These are phyloP conservation scores for Parelbella ahira DNA, from an alignment of 2,888 invertebrate species.

Conservation along the genomic window DNA sequence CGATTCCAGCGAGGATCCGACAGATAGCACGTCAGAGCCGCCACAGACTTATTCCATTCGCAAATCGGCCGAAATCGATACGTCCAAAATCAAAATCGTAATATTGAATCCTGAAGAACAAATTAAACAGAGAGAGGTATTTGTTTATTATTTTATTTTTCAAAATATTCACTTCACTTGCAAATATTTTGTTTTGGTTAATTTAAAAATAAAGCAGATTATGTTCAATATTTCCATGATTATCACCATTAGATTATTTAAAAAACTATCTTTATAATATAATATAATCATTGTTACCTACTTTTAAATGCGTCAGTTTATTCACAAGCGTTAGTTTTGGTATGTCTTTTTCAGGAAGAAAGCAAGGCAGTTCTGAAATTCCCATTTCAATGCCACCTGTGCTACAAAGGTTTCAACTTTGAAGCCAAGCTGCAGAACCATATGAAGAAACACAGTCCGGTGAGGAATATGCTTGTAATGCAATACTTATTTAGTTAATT, in stretches of 20 bases:
- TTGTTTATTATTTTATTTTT: too few species aligned
- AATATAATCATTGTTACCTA: too few species aligned
- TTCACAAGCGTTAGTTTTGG: too few species aligned
- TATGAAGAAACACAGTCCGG: conserved; percentile 68
- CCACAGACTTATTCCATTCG: conserved; percentile 41
- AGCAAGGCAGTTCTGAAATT: conserved; percentile 49
- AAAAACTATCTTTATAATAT: too few species aligned
- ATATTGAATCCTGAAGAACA: conserved; percentile 63
- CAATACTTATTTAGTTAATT: too few species aligned
- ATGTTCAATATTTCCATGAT: too few species aligned
- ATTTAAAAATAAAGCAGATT: too few species aligned
- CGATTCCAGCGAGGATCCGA: conserved; percentile 30
- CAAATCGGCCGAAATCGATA: conserved; percentile 53
- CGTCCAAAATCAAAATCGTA: conserved; percentile 54
- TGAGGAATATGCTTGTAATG: too few species aligned
- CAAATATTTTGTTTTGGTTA: too few species aligned
- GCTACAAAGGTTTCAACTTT: conserved; percentile 67
- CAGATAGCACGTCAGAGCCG: conserved; percentile 4
- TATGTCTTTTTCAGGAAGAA: conserved; percentile 47
- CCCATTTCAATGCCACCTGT: conserved; percentile 59
- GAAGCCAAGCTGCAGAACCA: conserved; percentile 66
- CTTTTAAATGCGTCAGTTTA: too few species aligned
- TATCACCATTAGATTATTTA: too few species aligned
- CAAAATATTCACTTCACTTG: too few species aligned
- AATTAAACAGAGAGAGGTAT: conserved; percentile 57